Conservation (phyloP, 2,888 invertebrate species). For the Stegana nigrithorax region DNA sequence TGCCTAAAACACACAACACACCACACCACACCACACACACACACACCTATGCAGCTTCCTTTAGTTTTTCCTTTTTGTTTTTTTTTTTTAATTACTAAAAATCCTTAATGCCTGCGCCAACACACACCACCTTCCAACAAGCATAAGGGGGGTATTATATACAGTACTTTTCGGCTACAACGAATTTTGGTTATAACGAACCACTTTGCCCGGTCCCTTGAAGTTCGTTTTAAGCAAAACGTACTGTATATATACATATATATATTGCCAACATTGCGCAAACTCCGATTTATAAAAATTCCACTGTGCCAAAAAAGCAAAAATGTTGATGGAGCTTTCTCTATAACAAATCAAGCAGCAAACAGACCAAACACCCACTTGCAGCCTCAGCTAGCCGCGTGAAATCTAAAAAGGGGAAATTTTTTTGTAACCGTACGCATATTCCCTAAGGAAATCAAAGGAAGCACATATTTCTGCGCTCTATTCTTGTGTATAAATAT, state of each 20-base stretch:
- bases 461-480: slow-evolving; percentile 7
- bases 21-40: too few species aligned
- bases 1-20: slow-evolving; percentile 4
- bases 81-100: slow-evolving; percentile 4
- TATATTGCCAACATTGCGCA: slow-evolving; percentile 18
- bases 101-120: too few species aligned
- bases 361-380: not conserved
- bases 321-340: not conserved
- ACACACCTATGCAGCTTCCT: too few species aligned
- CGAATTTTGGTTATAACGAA: too few species aligned
- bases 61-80: not conserved
- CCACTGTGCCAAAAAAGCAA: not conserved
- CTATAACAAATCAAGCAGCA: slow-evolving; percentile 10
- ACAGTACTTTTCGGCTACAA: too few species aligned
- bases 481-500: not conserved
- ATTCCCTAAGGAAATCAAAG: slow-evolving; percentile 29
- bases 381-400: slow-evolving; percentile 2
- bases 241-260: not conserved
- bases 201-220: too few species aligned
- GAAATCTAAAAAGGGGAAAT: slow-evolving; percentile 13
- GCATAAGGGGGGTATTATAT: too few species aligned
- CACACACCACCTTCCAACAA: too few species aligned
- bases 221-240: too few species aligned
- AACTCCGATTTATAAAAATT: slow-evolving; percentile 18
- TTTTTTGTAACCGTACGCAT: slow-evolving; percentile 13